Conservation (phyloP, 2,888 invertebrate genomes). For the Autographa pulchrina region DNA sequence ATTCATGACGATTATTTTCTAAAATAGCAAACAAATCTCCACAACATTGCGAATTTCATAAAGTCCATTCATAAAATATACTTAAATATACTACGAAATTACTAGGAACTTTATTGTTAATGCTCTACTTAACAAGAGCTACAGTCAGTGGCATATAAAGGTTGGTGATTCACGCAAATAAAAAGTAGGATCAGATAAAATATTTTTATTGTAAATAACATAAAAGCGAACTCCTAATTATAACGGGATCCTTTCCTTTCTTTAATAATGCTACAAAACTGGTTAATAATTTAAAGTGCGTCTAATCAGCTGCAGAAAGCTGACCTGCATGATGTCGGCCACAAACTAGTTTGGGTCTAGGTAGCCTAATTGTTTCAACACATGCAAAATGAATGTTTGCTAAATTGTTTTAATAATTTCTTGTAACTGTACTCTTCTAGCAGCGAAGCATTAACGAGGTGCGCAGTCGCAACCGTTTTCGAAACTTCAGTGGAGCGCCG, state of each 20-base stretch:
- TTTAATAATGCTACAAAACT: slow-evolving; percentile 55
- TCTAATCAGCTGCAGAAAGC: slow-evolving; percentile 30
- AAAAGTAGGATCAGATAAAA: background rate
- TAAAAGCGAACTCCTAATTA: slow-evolving; percentile 32
- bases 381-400: slow-evolving; percentile 43
- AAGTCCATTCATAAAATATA: background rate
- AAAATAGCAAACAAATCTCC: background rate
- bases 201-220: background rate
- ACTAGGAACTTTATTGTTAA: background rate
- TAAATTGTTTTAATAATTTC: slow-evolving; percentile 52
- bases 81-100: background rate
- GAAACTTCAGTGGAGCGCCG: slow-evolving; percentile 63
- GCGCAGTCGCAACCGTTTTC: slow-evolving; percentile 70
- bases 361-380: slow-evolving; percentile 47
- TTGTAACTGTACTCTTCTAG: slow-evolving; percentile 60
- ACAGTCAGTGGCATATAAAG: background rate
- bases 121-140: background rate
- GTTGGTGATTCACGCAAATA: background rate
- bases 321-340: slow-evolving; percentile 46
- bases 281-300: slow-evolving; percentile 50
- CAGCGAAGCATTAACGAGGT: slow-evolving; percentile 62
- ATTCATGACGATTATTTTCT: too few species aligned
- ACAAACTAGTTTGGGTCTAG: slow-evolving; percentile 53
- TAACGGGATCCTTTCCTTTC: slow-evolving; percentile 54
- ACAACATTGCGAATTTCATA: background rate